Evolutionary conservation across 2,113 vertebrate genomes (phyloP).

Genomic region (Larimichthys crocea): DNA sequence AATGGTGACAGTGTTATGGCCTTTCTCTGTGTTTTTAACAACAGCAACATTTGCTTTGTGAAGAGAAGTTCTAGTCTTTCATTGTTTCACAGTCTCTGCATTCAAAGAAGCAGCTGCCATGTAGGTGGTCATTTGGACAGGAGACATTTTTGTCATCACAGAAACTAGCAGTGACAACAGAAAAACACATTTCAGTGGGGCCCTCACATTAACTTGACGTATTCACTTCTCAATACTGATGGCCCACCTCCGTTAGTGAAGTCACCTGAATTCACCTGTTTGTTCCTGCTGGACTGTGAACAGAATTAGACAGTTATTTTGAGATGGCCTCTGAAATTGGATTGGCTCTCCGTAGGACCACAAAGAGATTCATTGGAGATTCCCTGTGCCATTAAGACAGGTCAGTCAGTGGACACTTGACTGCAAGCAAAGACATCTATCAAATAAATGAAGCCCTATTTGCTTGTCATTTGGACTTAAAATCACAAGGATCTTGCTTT

Average conservation of each 20-base stretch:
- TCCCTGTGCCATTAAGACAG: slow-evolving; percentile 17
- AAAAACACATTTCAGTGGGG: slow-evolving; percentile 19
- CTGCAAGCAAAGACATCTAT: neutral
- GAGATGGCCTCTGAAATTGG: slow-evolving; percentile 26
- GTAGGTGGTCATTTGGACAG: slow-evolving; percentile 5
- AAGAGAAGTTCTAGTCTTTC: slow-evolving; percentile 16
- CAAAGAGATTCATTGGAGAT: slow-evolving; percentile 37
- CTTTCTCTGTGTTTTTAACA: slow-evolving; percentile 10
- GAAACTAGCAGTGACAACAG: slow-evolving; percentile 9
- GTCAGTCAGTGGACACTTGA: slow-evolving; percentile 19
- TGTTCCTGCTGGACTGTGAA: neutral
- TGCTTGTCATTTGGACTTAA: neutral
- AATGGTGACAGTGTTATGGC: slow-evolving; percentile 1
- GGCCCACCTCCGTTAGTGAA: neutral
- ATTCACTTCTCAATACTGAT: neutral
- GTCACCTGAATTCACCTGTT: slow-evolving; percentile 4
- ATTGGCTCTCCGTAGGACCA: slow-evolving; percentile 18
- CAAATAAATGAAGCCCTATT: neutral
- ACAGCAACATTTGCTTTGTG: slow-evolving; percentile 37
- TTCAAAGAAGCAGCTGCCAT: neutral
- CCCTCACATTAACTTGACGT: neutral
- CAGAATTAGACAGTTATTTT: slow-evolving; percentile 33
- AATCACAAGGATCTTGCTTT: neutral
- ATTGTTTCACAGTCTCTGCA: slow-evolving; percentile 2
- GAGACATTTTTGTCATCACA: slow-evolving; percentile 7